phyloP scores from a whole-genome alignment of 2,113 vertebrate genomes.

The Zapornia atra region DNA sequence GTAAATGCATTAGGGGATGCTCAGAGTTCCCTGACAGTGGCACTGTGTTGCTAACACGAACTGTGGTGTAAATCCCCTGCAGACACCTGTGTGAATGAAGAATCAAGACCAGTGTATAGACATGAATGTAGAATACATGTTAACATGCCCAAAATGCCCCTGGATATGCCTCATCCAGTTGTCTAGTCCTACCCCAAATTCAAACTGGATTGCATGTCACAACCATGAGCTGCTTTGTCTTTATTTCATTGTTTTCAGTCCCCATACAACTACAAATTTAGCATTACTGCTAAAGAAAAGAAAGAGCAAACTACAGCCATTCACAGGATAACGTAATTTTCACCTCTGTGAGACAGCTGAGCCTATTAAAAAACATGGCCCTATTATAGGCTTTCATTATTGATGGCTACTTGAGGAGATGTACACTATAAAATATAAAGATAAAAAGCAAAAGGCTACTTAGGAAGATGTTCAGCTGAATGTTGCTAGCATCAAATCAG shows the following conservation, averaged over 20 bases:
- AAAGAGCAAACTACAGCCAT: slow-evolving; percentile 9
- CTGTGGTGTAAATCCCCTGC: neutral
- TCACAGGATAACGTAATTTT: slow-evolving; percentile 3
- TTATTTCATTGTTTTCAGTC: slow-evolving; percentile 40
- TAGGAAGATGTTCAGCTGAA: neutral
- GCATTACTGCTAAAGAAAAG: neutral
- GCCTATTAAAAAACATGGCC: slow-evolving; percentile 2
- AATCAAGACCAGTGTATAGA: neutral
- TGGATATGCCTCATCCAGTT: neutral
- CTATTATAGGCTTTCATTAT: neutral
- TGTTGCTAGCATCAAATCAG: slow-evolving; percentile 19
- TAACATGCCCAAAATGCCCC: neutral
- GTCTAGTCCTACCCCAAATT: neutral
- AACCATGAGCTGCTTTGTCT: slow-evolving; percentile 26
- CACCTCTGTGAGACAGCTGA: neutral
- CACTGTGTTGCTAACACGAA: neutral
- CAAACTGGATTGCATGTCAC: neutral
- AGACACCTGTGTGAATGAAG: neutral
- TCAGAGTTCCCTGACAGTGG: neutral
- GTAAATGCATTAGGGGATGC: neutral
- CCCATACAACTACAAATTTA: slow-evolving; percentile 22
- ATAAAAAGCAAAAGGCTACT: slow-evolving; percentile 6
- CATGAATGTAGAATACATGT: neutral
- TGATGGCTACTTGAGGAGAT: slow-evolving; percentile 4
- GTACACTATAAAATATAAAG: slow-evolving; percentile 6